Conservation (phyloP, 2,797 vertebrate species). For the Halcyon smyrnensis region DNA sequence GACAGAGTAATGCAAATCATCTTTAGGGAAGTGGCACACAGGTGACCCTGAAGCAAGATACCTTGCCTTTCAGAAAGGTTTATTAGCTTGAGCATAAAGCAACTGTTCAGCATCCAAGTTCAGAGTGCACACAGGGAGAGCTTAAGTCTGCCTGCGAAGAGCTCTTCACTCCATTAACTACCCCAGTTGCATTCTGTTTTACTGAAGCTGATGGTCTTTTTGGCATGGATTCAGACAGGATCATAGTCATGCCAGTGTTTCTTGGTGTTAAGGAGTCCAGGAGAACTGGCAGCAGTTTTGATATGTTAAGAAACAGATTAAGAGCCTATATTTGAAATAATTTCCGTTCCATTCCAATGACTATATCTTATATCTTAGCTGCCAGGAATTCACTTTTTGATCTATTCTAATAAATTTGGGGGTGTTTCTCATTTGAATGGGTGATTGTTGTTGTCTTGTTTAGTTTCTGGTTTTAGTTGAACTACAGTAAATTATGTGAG, state of each 20-base stretch:
- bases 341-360: background rate
- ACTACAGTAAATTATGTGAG: background rate
- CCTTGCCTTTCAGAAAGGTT: background rate
- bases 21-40: background rate
- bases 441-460: fast-evolving
- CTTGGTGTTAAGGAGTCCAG: background rate
- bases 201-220: background rate
- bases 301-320: background rate
- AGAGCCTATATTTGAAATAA: background rate
- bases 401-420: background rate
- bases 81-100: background rate
- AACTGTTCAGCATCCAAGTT: background rate
- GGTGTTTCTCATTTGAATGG: fast-evolving
- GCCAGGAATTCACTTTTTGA: background rate
- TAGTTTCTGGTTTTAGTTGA: background rate
- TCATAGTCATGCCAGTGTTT: background rate
- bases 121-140: background rate
- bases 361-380: background rate
- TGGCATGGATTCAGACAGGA: background rate
- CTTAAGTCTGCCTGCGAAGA: background rate
- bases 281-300: background rate
- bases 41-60: background rate
- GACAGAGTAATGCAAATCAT: background rate
- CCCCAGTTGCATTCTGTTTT: background rate
- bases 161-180: background rate